Evolutionary conservation across 92 coral and sea anemone species (phyloP).

Genomic region (Porites divaricata): DNA sequence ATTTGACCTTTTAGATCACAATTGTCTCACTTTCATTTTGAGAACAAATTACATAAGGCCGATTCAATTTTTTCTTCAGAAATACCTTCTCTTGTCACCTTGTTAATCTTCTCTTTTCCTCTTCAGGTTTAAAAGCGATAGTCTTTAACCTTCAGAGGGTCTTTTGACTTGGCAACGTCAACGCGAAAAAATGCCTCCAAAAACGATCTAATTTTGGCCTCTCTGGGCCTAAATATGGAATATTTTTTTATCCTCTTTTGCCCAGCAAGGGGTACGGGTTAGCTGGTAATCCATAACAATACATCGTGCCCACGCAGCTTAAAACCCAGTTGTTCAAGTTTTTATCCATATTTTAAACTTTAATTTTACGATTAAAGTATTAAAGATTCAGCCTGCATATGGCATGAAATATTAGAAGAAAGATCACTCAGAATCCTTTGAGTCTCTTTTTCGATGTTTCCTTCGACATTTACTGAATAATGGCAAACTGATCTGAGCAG

Average conservation of each 20-base stretch:
- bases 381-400: no score
- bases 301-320: neutral
- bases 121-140: neutral
- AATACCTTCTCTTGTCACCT: no score
- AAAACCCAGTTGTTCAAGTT: no score
- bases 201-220: conserved; percentile 35
- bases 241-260: neutral
- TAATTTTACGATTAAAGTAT: no score
- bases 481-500: no score
- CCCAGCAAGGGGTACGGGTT: conserved; percentile 19
- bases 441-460: no score
- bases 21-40: conserved; percentile 10
- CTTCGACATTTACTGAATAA: no score
- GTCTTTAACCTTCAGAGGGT: neutral
- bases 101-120: neutral
- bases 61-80: neutral
- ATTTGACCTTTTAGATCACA: neutral
- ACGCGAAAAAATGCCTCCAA: neutral
- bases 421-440: no score
- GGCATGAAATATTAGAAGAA: no score
- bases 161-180: neutral
- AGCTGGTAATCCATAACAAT: neutral
- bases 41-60: conserved; percentile 3
- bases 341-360: no score
- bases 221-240: conserved; percentile 24